Percentiles rank a stretch among this genome's conserved stretches.
Conservation (phyloP, 2,888 invertebrate genomes). For the Barypeithes pellucidus region DNA sequence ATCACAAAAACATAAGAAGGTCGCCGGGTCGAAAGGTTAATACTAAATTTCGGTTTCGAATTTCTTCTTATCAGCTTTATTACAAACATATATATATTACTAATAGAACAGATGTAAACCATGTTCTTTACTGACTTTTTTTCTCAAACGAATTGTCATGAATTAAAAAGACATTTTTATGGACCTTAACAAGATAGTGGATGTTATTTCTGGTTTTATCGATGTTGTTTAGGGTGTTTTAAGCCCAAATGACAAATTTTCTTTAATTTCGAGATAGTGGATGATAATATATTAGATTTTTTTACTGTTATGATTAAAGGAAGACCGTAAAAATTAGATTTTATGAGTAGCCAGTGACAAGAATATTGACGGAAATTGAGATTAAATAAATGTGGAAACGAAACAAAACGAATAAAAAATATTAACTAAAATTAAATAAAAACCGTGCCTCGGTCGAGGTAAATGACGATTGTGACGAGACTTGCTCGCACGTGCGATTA, state of each 20-base stretch:
- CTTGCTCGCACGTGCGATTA: no score
- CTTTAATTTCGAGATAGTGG: background rate
- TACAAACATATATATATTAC: conserved; percentile 27
- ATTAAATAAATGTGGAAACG: no score
- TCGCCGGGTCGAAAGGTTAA: conserved; percentile 28
- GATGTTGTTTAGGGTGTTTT: background rate
- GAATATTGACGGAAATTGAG: background rate
- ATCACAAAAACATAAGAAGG: conserved; percentile 30
- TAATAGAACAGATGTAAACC: conserved; percentile 25
- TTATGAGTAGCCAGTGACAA: conserved; percentile 8
- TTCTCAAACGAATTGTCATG: conserved; percentile 1
- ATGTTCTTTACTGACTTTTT: conserved; percentile 18
- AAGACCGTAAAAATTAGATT: conserved; percentile 11
- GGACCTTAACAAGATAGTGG: background rate
- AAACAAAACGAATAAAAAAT: no score
- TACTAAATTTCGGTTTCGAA: conserved; percentile 22
- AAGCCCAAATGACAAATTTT: conserved; percentile 16
- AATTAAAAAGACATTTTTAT: conserved; percentile 19
- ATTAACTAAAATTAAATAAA: no score
- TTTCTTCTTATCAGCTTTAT: conserved; percentile 21
- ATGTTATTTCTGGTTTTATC: background rate
- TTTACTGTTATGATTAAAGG: background rate
- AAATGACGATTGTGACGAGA: no score
- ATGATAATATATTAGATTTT: background rate
- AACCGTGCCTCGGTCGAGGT: no score